Evolutionary conservation across 1,140 invertebrate genomes (phyloP).

Genomic region (Ladona fulva): DNA sequence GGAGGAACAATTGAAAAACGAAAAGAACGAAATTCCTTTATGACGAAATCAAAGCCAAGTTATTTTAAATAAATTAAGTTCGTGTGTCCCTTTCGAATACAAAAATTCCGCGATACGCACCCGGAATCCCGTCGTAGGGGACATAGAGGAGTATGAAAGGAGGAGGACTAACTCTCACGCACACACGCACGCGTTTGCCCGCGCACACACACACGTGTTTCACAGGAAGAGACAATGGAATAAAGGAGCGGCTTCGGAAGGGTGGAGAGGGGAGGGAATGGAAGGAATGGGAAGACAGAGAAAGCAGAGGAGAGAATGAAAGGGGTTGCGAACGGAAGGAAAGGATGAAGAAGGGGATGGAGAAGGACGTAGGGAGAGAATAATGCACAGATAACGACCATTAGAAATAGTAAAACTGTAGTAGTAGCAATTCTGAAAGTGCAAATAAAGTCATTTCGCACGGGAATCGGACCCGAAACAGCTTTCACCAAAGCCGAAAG

Average conservation of each 20-base stretch:
- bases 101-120: not conserved
- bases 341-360: not conserved
- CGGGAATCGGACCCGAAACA: no score
- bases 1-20: constrained; percentile 5
- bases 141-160: not conserved
- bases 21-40: not conserved
- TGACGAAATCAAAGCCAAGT: not conserved
- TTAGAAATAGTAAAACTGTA: no score
- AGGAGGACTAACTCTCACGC: not conserved
- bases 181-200: not conserved
- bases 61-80: constrained; percentile 9
- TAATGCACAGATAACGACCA: no score
- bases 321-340: not conserved
- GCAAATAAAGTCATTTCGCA: no score
- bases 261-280: not conserved
- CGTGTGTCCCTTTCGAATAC: not conserved
- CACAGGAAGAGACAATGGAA: not conserved
- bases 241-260: not conserved
- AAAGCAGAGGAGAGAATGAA: not conserved
- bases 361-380: no score
- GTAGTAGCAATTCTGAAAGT: no score
- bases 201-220: not conserved
- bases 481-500: no score
- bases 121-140: not conserved
- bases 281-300: not conserved